Evolutionary conservation across 1,140 invertebrate genomes (phyloP).

Genomic region (Potamilus streckersoni): DNA sequence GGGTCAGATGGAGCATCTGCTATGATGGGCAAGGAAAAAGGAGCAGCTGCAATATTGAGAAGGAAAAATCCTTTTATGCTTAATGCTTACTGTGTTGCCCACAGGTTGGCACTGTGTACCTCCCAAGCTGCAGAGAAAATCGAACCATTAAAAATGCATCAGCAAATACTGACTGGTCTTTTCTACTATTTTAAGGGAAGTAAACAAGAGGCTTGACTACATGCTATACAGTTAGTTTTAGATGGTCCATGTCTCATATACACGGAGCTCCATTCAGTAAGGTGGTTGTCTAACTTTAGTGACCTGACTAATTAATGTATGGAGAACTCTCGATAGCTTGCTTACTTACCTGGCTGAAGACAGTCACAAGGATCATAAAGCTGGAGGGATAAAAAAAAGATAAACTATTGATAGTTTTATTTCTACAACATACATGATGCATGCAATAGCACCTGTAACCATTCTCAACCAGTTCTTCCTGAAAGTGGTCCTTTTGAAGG

Average conservation of each 20-base stretch:
- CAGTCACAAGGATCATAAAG: slow-evolving; percentile 11
- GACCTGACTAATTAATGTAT: slow-evolving; percentile 10
- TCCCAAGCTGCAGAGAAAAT: slow-evolving; percentile 23
- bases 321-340: slow-evolving; percentile 12
- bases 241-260: slow-evolving; percentile 14
- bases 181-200: slow-evolving; percentile 24
- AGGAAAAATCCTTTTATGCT: slow-evolving; percentile 18
- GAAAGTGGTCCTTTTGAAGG: too few relatives aligned
- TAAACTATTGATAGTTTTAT: not conserved
- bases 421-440: too few relatives aligned
- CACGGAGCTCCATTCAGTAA: slow-evolving; percentile 28
- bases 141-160: slow-evolving; percentile 3
- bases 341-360: slow-evolving; percentile 11
- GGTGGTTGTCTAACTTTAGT: slow-evolving; percentile 24
- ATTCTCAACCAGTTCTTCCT: too few relatives aligned
- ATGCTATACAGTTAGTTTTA: slow-evolving; percentile 6
- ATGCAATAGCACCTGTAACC: too few relatives aligned
- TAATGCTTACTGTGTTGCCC: slow-evolving; percentile 19
- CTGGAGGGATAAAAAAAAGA: slow-evolving; percentile 14
- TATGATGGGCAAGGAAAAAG: too few relatives aligned
- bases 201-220: not conserved
- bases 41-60: too few relatives aligned
- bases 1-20: too few relatives aligned
- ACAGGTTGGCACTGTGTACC: slow-evolving; percentile 19
- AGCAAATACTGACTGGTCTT: slow-evolving; percentile 19